Conservation (phyloP, 2,888 invertebrate genomes). For the Perithous albicinctus region DNA sequence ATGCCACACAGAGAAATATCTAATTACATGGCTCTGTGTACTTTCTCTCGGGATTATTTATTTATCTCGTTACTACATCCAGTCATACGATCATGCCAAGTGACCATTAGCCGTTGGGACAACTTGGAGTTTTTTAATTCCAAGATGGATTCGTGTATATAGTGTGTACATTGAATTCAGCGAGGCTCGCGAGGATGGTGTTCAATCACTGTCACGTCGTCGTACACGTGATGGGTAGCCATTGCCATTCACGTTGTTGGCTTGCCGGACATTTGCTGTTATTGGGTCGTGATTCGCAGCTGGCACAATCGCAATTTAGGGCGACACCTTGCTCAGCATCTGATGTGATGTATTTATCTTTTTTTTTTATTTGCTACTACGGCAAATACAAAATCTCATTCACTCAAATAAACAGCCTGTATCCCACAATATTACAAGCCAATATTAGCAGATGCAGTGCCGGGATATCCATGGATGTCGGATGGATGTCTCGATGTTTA, state of each 20-base stretch:
- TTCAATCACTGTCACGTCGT: conserved; percentile 55
- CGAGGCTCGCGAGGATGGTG: background rate
- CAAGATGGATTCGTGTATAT: conserved; percentile 10
- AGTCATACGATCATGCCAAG: conserved; percentile 23
- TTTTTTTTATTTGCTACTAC: background rate
- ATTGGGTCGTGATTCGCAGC: conserved; percentile 71
- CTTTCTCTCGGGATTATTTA: conserved; percentile 70
- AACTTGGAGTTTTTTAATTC: conserved; percentile 13
- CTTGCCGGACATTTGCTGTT: conserved; percentile 55
- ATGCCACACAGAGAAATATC: conserved; percentile 32
- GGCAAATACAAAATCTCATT: background rate
- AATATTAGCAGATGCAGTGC: no score
- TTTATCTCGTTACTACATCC: conserved; percentile 63
- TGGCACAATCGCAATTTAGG: conserved; percentile 60
- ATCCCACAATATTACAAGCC: no score
- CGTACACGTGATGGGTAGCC: conserved; percentile 20
- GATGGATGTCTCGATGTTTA: no score
- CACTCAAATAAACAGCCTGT: no score
- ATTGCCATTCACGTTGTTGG: conserved; percentile 43
- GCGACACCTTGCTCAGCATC: background rate
- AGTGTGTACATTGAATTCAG: conserved; percentile 7
- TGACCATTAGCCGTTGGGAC: conserved; percentile 2
- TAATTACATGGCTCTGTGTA: conserved; percentile 66
- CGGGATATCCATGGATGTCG: no score
- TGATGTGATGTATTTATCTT: background rate